A percentile compares a stretch with the other conserved stretches of the same genome.
These are phyloP conservation scores for Mongoloraphidia duomilia DNA, from an alignment of 2,888 invertebrate species.

Conservation along the genomic window DNA sequence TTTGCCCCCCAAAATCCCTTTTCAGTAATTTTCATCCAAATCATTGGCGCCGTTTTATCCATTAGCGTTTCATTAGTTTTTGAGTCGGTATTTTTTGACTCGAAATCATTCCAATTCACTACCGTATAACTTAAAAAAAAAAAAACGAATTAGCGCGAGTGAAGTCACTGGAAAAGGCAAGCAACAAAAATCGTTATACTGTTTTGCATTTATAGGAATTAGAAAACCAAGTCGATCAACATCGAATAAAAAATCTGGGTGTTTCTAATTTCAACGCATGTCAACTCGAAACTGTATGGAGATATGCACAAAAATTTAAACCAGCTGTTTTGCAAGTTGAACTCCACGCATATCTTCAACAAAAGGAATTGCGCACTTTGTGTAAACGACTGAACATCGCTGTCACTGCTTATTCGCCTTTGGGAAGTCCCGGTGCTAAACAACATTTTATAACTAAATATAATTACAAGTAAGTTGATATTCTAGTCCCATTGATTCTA, in stretches of 20 bases:
- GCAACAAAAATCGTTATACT: not conserved
- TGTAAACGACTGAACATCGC: conserved; percentile 47
- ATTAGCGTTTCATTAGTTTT: no score
- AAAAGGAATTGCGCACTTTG: conserved; percentile 42
- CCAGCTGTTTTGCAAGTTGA: conserved; percentile 64
- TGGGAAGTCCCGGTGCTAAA: conserved; percentile 58
- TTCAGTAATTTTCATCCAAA: no score
- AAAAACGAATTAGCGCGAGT: no score
- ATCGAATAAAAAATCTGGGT: conserved; percentile 55
- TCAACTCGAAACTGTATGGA: conserved; percentile 50
- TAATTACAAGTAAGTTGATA: conserved; percentile 36
- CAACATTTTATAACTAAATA: conserved; percentile 46
- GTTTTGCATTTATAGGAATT: conserved; percentile 33
- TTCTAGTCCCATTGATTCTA: not conserved
- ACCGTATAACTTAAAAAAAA: no score
- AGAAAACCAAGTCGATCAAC: conserved; percentile 49
- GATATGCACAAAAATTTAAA: conserved; percentile 40
- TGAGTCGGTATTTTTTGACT: no score
- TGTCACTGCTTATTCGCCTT: conserved; percentile 55
- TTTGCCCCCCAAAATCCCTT: no score
- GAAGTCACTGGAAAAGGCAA: not conserved
- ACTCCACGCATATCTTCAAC: conserved; percentile 63
- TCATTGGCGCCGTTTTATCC: no score
- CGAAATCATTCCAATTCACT: no score
- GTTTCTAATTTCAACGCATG: conserved; percentile 62